phyloP scores from a whole-genome alignment of 2,888 invertebrate genomes.

The Drosophila nr. fundita region DNA sequence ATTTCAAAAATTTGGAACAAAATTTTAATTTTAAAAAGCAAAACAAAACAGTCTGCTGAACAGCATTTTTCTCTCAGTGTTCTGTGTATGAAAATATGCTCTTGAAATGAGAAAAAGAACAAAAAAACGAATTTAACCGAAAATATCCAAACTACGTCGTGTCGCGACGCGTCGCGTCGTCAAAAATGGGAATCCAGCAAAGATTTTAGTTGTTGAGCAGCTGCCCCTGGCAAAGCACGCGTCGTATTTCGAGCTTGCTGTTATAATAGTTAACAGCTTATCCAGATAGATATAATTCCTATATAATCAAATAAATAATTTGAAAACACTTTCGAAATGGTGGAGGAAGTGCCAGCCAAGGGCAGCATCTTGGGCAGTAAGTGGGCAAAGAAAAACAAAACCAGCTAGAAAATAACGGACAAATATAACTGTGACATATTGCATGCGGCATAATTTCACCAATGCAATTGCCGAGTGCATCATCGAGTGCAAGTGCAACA shows the following conservation, averaged over 20 bases:
- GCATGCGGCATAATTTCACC: constrained; percentile 26
- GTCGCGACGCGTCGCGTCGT: constrained; percentile 17
- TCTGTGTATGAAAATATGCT: constrained; percentile 16
- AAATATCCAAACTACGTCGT: constrained; percentile 49
- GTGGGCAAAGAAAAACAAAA: constrained; percentile 70
- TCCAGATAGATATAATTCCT: no score
- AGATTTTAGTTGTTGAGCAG: constrained; percentile 71
- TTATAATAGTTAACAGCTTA: constrained; percentile 13
- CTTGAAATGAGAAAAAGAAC: constrained; percentile 25
- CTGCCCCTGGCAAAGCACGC: constrained; percentile 69
- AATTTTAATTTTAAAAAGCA: no score
- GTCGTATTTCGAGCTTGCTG: constrained; percentile 28
- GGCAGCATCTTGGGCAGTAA: constrained; percentile 88
- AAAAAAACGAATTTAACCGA: constrained; percentile 37
- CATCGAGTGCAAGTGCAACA: constrained; percentile 65
- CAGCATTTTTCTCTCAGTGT: background rate
- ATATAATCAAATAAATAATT: constrained; percentile 18
- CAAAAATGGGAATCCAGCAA: constrained; percentile 34
- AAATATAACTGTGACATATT: constrained; percentile 5
- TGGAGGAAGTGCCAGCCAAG: constrained; percentile 86
- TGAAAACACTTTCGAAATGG: constrained; percentile 64
- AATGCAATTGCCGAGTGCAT: constrained; percentile 61
- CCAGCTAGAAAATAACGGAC: background rate
- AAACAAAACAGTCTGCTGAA: background rate
- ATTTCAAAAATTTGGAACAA: background rate